Percentiles rank a stretch among this genome's conserved stretches.
These are phyloP conservation scores for Siderastrea siderea DNA, from an alignment of 92 coral and sea anemone species.

Conservation along the genomic window DNA sequence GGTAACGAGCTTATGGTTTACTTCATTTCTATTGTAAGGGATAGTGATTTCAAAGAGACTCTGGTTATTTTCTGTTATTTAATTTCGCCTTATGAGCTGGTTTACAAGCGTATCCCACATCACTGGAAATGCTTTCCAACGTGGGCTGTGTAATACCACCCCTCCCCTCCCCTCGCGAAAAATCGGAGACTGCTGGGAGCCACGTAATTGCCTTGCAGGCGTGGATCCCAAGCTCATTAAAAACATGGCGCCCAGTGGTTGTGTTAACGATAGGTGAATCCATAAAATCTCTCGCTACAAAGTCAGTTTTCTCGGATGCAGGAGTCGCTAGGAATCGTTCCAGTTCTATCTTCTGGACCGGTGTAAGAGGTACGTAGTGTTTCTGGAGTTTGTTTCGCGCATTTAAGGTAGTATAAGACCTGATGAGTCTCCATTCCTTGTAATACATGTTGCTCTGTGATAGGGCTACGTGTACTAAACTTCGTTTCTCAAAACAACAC, in stretches of 20 bases:
- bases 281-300: not conserved
- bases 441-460: not conserved
- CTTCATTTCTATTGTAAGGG: no score
- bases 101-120: no score
- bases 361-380: not conserved
- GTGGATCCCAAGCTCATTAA: slow-evolving; percentile 19
- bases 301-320: slow-evolving; percentile 7
- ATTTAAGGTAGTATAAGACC: slow-evolving; percentile 7
- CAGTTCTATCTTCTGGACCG: not conserved
- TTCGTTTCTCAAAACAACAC: slow-evolving; percentile 14
- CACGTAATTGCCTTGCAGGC: not conserved
- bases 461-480: slow-evolving; percentile 25
- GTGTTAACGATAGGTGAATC: not conserved
- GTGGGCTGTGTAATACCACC: no score
- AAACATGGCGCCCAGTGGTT: slow-evolving; percentile 9
- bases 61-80: no score
- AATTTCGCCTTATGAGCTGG: no score
- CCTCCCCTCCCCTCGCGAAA: not conserved
- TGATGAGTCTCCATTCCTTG: not conserved
- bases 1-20: no score
- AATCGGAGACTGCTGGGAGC: not conserved
- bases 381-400: not conserved
- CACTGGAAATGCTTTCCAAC: no score
- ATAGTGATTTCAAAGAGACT: no score
- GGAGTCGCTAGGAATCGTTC: not conserved